phyloP scores from a whole-genome alignment of 2,797 vertebrate species.

The Otolemur crassicaudatus region DNA sequence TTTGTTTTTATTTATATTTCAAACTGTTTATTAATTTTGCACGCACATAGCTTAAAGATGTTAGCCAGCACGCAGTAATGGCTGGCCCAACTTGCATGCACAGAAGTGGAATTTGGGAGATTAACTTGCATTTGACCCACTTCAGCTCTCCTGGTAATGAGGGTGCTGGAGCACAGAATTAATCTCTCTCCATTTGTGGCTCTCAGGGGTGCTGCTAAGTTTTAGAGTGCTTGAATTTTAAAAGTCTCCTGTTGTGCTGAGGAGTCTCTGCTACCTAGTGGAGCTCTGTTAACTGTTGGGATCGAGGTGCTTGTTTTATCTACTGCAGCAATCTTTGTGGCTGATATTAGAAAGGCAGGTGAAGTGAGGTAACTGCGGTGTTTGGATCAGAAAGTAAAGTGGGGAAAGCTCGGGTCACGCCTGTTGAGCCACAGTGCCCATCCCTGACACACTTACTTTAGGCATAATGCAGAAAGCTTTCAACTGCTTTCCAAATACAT shows the following conservation, averaged over 20 bases:
- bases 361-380: neutral
- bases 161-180: conserved; percentile 91
- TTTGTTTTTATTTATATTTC: conserved; percentile 81
- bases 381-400: conserved; percentile 13
- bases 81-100: conserved; percentile 86
- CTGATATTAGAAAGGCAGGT: conserved; percentile 71
- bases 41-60: conserved; percentile 83
- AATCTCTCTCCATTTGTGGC: conserved; percentile 92
- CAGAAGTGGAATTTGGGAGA: conserved; percentile 91
- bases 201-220: conserved; percentile 91
- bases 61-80: conserved; percentile 84
- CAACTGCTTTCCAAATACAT: conserved; percentile 1
- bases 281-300: conserved; percentile 80
- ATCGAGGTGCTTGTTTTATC: conserved; percentile 85
- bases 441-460: neutral
- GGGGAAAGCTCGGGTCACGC: neutral
- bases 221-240: conserved; percentile 91
- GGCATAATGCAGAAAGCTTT: conserved; percentile 47
- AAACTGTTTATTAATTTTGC: conserved; percentile 85
- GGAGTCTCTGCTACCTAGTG: conserved; percentile 83
- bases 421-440: neutral
- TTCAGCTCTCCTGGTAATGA: conserved; percentile 91
- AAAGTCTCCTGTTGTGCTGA: conserved; percentile 88
- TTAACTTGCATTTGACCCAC: conserved; percentile 93
- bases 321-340: conserved; percentile 79